These are phyloP conservation scores for Hyposoter dolosus DNA, from an alignment of 2,888 invertebrate genomes.

Conservation along the genomic window DNA sequence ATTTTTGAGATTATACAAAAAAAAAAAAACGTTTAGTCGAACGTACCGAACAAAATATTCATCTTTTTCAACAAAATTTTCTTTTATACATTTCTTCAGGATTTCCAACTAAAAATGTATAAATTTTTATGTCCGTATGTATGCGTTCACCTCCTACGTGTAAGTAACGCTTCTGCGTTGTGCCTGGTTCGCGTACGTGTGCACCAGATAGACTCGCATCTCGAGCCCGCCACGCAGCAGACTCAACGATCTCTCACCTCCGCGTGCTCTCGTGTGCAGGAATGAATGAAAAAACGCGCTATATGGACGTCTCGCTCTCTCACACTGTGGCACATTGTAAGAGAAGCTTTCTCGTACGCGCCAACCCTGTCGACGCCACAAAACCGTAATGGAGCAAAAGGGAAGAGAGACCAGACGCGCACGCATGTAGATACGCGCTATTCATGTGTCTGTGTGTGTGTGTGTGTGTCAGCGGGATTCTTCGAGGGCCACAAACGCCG, in stretches of 20 bases:
- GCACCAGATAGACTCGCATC: conserved; percentile 20
- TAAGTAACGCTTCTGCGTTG: conserved; percentile 22
- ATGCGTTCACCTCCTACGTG: not conserved
- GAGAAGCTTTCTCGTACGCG: conserved; percentile 61
- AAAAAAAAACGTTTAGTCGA: no score
- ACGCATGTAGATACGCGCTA: not conserved
- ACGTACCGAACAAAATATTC: no score
- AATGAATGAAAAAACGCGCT: conserved; percentile 57
- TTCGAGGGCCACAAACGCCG: conserved; percentile 45
- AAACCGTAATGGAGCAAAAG: conserved; percentile 68
- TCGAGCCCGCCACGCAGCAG: not conserved
- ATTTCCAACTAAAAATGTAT: conserved; percentile 36
- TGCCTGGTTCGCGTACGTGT: conserved; percentile 31
- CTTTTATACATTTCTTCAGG: not conserved
- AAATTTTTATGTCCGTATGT: not conserved
- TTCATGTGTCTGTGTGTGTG: not conserved
- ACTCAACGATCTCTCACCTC: conserved; percentile 38
- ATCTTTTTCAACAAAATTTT: no score
- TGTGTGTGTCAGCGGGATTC: conserved; percentile 58
- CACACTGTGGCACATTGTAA: conserved; percentile 34
- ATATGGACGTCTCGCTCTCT: conserved; percentile 16
- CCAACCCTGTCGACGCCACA: conserved; percentile 75
- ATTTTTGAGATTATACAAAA: no score
- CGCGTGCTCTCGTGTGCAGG: conserved; percentile 36
- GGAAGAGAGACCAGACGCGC: conserved; percentile 47